These are phyloP conservation scores for Cataglyphis cursor DNA, from an alignment of 2,888 invertebrate species.

Conservation along the genomic window DNA sequence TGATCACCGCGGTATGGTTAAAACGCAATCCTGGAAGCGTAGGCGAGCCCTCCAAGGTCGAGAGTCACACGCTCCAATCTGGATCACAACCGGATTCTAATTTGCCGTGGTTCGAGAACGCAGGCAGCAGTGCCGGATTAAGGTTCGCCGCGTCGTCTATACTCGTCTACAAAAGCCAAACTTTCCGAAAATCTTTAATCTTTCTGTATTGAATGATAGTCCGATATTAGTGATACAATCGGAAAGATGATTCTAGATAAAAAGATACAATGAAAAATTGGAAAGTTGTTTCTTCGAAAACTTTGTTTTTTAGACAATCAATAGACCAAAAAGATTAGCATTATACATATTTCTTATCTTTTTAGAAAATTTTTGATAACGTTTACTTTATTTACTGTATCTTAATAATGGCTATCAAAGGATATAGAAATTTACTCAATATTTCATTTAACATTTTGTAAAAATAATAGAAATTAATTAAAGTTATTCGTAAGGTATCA, in stretches of 20 bases:
- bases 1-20: constrained; percentile 89
- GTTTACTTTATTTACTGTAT: neutral
- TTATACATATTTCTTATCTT: neutral
- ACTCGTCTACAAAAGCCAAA: constrained; percentile 16
- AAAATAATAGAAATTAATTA: neutral
- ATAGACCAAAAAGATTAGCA: neutral
- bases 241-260: neutral
- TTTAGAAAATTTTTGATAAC: neutral
- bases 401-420: too few species aligned
- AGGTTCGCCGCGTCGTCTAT: constrained; percentile 81
- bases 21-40: constrained; percentile 87
- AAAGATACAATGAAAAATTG: too few species aligned
- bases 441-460: too few species aligned
- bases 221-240: neutral
- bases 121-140: constrained; percentile 89
- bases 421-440: too few species aligned
- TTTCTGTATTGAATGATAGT: neutral
- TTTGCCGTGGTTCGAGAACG: constrained; percentile 92
- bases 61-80: constrained; percentile 87
- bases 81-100: constrained; percentile 90
- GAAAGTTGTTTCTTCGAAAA: too few species aligned
- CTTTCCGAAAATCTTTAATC: constrained; percentile 11
- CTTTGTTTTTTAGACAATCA: neutral
- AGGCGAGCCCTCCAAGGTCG: constrained; percentile 86
- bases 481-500: too few species aligned